Evolutionary conservation across 1,140 invertebrate genomes (phyloP), one percentile per base, ranked within the genome.

Genomic region (Acyrthosiphon pisum): DNA sequence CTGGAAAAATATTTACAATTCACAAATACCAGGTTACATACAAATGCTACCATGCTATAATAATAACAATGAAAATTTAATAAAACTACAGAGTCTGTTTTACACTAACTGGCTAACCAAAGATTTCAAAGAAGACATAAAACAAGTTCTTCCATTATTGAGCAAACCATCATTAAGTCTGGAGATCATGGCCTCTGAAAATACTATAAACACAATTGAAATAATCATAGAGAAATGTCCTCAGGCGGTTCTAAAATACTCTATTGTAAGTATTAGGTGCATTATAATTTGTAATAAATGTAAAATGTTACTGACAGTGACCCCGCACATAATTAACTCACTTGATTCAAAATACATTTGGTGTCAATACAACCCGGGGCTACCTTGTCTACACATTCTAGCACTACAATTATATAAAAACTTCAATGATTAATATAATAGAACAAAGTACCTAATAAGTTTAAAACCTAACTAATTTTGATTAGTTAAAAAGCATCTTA

Each of bases 201-300:
- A 86, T 86, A 84, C 22, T 37, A 50, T 92, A 93, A 91, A 93
- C 83, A 94, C 93, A 88, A 93, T 95, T 2, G 87, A 94, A 50
- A 93, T 96, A 81, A 93, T 96, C 18, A 94, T 96, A 56, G 95
- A 96, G 6, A 95, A 95, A 30, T 96, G 96, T 94, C 96, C 96
- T 6, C 96, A 96, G 93, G 96, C 96, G 94, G 93, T 96, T n/a
- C 93, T 96, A 41, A 95, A 96, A 53, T 96, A 96, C 94, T 96
- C 95, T 8, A 96, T 96, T 95, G 96, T 96, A 95, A 94, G 91
- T 95, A 68, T 20, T 46, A 44, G 44, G 11, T 18, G 20, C 6
- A n/a, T 30, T 68, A 14, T 68, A 53, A 56, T 7, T 56, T 23
- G 7, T 23, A 23, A n/a, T n/a, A 6, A 0, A 18, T n/a, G 26